Evolutionary conservation across 1,140 invertebrate species (phyloP).

Genomic region (Antheraea pernyi): DNA sequence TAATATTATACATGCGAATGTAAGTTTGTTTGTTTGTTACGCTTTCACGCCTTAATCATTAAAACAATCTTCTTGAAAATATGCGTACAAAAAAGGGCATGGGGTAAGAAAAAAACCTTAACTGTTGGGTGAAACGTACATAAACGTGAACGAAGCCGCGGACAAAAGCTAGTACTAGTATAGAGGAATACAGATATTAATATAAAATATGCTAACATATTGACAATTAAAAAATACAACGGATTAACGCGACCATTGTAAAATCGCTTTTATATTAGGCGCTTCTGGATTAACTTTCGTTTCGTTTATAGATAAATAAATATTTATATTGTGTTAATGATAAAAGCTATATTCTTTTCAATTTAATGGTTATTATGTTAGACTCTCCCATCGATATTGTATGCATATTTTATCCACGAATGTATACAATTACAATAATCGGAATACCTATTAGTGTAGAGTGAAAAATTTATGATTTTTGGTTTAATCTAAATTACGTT

Average conservation of each 20-base stretch:
- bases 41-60: too few species aligned
- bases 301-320: constrained; percentile 54
- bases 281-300: constrained; percentile 53
- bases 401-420: neutral
- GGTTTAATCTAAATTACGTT: too few species aligned
- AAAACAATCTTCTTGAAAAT: too few species aligned
- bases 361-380: constrained; percentile 61
- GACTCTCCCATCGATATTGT: constrained; percentile 33
- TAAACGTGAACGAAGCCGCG: too few species aligned
- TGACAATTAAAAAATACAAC: neutral
- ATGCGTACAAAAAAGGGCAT: too few species aligned
- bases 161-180: too few species aligned
- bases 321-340: constrained; percentile 69
- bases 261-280: constrained; percentile 32
- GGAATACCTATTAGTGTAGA: neutral
- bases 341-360: constrained; percentile 53
- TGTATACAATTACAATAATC: neutral
- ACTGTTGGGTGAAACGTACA: neutral
- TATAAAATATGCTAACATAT: neutral
- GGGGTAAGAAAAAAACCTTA: too few species aligned
- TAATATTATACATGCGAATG: too few species aligned
- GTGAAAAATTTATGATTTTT: neutral
- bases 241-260: constrained; percentile 17
- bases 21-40: too few species aligned
- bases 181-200: too few species aligned